These are phyloP conservation scores for Drosophila rhopaloa DNA, from an alignment of 1,140 invertebrate species.

Conservation along the genomic window DNA sequence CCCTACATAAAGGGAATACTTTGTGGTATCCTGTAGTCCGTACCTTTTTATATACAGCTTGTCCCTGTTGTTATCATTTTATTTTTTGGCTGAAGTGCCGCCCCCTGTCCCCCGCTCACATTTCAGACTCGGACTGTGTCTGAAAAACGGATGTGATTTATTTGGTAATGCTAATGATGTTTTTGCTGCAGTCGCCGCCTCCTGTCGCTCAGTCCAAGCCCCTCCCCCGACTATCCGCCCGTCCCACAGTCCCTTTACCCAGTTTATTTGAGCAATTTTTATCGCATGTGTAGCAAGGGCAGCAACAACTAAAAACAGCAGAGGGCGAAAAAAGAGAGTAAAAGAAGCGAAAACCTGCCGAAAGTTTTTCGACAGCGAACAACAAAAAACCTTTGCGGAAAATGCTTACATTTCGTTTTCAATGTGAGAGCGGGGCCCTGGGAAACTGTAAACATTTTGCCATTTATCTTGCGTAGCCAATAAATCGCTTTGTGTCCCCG, in stretches of 20 bases:
- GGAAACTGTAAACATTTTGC: constrained; percentile 80
- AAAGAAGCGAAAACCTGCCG: constrained; percentile 66
- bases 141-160: constrained; percentile 83
- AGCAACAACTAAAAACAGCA: constrained; percentile 21
- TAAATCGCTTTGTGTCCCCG: constrained; percentile 67
- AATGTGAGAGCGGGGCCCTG: constrained; percentile 34
- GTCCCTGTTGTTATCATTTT: constrained; percentile 61
- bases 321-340: constrained; percentile 4
- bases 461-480: constrained; percentile 80
- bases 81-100: constrained; percentile 45
- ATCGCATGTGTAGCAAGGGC: constrained; percentile 73
- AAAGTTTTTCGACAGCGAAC: constrained; percentile 68
- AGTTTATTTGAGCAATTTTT: constrained; percentile 82
- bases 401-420: constrained; percentile 78
- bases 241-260: constrained; percentile 20
- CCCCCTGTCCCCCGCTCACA: constrained; percentile 14
- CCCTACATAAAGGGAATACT: too few relatives aligned
- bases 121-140: constrained; percentile 63
- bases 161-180: constrained; percentile 83
- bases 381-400: constrained; percentile 67
- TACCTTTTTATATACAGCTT: background rate
- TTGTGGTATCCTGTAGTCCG: constrained; percentile 27
- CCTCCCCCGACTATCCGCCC: background rate
- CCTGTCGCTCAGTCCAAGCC: constrained; percentile 35
- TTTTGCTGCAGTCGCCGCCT: constrained; percentile 66